A percentile compares a stretch with the other conserved stretches of the same genome.
Evolutionary conservation across 2,888 invertebrate genomes (phyloP).

Genomic region (Belgica antarctica): DNA sequence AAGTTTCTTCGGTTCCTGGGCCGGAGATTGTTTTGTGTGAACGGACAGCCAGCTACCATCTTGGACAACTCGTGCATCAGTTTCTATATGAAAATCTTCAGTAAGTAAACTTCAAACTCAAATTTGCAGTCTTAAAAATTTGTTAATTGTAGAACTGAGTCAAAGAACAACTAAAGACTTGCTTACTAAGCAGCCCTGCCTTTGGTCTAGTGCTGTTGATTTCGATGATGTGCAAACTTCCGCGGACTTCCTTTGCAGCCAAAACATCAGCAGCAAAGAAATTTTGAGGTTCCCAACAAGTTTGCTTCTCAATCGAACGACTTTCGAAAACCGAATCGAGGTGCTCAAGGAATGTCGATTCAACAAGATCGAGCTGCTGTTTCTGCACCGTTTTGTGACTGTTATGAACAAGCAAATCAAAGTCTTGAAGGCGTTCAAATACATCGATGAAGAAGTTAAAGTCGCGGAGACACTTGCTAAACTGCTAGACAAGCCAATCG

Average conservation of each 20-base stretch:
- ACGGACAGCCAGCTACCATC: too few relatives aligned
- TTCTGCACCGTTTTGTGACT: conserved; percentile 53
- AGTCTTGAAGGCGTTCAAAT: conserved; percentile 52
- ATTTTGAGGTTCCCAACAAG: conserved; percentile 60
- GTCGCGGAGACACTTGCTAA: conserved; percentile 52
- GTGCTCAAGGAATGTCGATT: conserved; percentile 65
- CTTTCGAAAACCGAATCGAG: conserved; percentile 62
- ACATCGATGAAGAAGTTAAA: conserved; percentile 53
- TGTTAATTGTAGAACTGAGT: too few relatives aligned
- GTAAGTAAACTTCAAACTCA: too few relatives aligned
- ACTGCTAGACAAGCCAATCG: not conserved
- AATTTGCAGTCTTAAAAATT: too few relatives aligned
- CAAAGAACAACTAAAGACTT: too few relatives aligned
- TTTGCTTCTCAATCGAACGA: conserved; percentile 59
- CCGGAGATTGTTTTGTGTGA: too few relatives aligned
- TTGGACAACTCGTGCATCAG: too few relatives aligned
- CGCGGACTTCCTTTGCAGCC: not conserved
- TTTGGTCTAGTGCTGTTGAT: too few relatives aligned
- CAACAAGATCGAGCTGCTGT: conserved; percentile 51
- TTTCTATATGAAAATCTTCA: too few relatives aligned
- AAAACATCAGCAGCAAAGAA: conserved; percentile 53
- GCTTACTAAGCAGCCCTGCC: too few relatives aligned
- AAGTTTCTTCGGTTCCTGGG: too few relatives aligned
- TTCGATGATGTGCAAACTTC: not conserved
- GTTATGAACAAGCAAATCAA: conserved; percentile 51